phyloP scores from a whole-genome alignment of 1,140 invertebrate genomes.

The Macrocentrus cingulum region DNA sequence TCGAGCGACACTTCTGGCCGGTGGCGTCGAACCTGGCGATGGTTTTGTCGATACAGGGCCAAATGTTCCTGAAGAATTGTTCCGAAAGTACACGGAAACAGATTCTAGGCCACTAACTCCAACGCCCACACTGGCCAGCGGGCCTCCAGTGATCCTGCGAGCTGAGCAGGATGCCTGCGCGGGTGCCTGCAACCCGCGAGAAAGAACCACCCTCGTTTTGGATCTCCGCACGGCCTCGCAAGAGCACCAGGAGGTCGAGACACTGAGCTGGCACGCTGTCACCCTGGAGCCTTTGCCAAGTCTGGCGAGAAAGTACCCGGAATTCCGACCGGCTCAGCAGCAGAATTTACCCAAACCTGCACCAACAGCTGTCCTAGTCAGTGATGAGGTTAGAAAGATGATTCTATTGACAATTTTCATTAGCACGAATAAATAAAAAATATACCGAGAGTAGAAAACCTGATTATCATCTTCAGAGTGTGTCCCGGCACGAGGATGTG shows the following conservation, averaged over 20 bases:
- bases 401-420: too few species aligned
- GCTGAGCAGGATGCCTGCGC: constrained; percentile 22
- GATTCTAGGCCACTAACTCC: constrained; percentile 77
- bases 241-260: constrained; percentile 42
- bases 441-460: too few species aligned
- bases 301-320: constrained; percentile 31
- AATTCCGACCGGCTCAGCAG: constrained; percentile 32
- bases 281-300: constrained; percentile 48
- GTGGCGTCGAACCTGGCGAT: constrained; percentile 27
- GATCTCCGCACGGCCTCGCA: constrained; percentile 49
- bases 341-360: neutral
- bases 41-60: constrained; percentile 6
- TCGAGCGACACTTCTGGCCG: constrained; percentile 46
- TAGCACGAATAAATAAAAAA: too few species aligned
- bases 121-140: constrained; percentile 70
- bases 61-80: constrained; percentile 65
- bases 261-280: constrained; percentile 52
- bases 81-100: constrained; percentile 74
- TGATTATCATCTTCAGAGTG: neutral
- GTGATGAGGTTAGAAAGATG: constrained; percentile 31
- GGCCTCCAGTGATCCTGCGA: constrained; percentile 38
- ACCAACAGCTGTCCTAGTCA: constrained; percentile 27
- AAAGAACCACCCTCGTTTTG: constrained; percentile 51
- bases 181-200: constrained; percentile 32
- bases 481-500: constrained; percentile 16